Evolutionary conservation across 2,797 vertebrate genomes (phyloP), one percentile per base, ranked within the genome.

Genomic region (Gambusia yucatana): DNA sequence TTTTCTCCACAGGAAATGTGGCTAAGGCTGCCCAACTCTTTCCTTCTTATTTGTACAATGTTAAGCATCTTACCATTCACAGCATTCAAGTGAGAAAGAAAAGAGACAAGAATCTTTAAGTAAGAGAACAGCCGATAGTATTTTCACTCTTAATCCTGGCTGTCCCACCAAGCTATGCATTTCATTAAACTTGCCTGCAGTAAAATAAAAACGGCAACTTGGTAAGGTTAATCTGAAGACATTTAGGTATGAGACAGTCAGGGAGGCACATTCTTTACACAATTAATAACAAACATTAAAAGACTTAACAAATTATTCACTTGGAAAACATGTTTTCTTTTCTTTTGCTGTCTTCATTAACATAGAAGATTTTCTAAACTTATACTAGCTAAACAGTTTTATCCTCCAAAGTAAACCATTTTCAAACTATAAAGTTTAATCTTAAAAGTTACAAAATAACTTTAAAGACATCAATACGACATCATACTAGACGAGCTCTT

Each of bases 101-200:
- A 86, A 82, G 70, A 82, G 75, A 85, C 76, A 41, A 52, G 65
- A 46, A 63, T 77, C 28, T 72, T 85, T 39, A 55, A 33, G 79
- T 44, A 59, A 46, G 80, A 85, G 47, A 43, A 3, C 20, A 3
- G 36, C 75, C 69, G 44, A 43, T 33, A 43, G 75, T 75, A 44
- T 63, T 80, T 86, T 72, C 17, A 10, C 11, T 77, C 17, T 83
- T 83, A 70, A 71, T 75, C 65, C 65, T 87, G 77, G 89, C 73
- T 79, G 73, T 80, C 67, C 28, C 77, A 28, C 72, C 74, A 88
- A 55, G 86, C 78, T 75, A 73, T 77, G 22, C 11, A 77, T 84
- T 84, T 87, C 47, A 88, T 82, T 39, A 78, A 72, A 71, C 55
- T 82, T 48, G 87, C 80, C 84, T 88, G 75, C 71, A 61, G 76